A percentile compares a stretch with the other conserved stretches of the same genome.
Conservation (phyloP, 2,113 vertebrate genomes). For the Ailuropoda melanoleuca region DNA sequence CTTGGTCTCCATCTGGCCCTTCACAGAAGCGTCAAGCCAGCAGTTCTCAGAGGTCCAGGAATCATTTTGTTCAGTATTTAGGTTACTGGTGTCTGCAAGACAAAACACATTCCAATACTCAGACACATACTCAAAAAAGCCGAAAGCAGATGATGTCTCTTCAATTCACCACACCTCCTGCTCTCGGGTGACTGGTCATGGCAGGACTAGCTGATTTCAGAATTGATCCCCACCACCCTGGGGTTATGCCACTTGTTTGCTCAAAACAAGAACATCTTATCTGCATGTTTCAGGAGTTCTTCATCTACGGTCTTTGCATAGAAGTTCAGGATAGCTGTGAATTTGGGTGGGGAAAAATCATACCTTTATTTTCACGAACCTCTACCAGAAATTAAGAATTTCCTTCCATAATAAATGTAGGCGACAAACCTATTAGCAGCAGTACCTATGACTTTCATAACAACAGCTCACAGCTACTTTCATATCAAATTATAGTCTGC, state of each 20-base stretch:
- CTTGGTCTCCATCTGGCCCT: conserved; percentile 8
- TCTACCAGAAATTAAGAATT: not conserved
- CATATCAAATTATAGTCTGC: not conserved
- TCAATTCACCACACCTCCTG: not conserved
- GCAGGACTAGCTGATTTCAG: not conserved
- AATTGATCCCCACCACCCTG: not conserved
- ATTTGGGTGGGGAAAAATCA: not conserved
- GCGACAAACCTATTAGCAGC: not conserved
- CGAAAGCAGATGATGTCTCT: not conserved
- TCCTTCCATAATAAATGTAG: not conserved
- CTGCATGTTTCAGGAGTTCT: not conserved
- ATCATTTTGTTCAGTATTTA: conserved; percentile 3
- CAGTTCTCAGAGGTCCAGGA: not conserved
- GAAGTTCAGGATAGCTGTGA: not conserved
- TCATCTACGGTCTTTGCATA: not conserved
- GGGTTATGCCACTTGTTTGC: not conserved
- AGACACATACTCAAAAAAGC: conserved; percentile 52
- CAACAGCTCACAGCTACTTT: not conserved
- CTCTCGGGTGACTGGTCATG: not conserved
- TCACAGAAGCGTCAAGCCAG: conserved; percentile 32
- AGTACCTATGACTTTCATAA: not conserved
- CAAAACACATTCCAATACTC: conserved; percentile 61
- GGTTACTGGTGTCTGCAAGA: conserved; percentile 75
- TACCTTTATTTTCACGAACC: conserved; percentile 21
- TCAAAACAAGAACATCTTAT: not conserved